Base-by-base conservation (phyloP, 2,797 vertebrate genomes). In the Pipistrellus nathusii region DNA sequence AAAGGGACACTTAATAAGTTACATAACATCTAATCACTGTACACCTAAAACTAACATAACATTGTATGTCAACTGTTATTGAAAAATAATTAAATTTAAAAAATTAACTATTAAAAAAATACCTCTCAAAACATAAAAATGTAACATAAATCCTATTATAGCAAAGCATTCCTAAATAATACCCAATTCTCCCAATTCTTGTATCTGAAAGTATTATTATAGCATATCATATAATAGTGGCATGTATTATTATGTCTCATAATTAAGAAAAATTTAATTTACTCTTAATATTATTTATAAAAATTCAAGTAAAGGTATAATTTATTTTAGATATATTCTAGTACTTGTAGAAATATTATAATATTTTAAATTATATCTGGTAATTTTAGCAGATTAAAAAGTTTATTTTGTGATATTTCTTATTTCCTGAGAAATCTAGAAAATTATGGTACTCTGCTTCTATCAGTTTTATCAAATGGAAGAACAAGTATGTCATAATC, bases 241-340 rank as follows among this genome's bases (percentile, higher is more conserved):
- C 53, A 35, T 38, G 20, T 7, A 59, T 71, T 80, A 75, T 44
- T 21, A 20, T 83, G 32, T 75, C 8, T 5, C 12, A 75, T 55
- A 14, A 48, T 8, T 69, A 68, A 73, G 32, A 88, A 91, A 88
- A 83, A 72, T 64, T 1, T 57, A 55, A 78, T 64, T 62, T 44
- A 68, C 48, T 90, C 77, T 83, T 6, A 59, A 30, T 78, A 4
- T 94, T 66, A 86, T 59, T 69, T 75, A 38, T 66, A 85, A 78
- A 77, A 72, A 51, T 71, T 69, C 32, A 53, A 48, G 8, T 9
- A 88, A 85, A 77, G 41, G 3, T 51, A 59, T 69, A 46, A 44
- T 92, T 73, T 75, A 5, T 87, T 88, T 75, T 55, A 87, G 32
- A 87, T 87, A 35, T 85, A 80, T 71, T 59, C 88, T 71, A 90